These are phyloP conservation scores for Leptinotarsa texana DNA, from an alignment of 1,140 invertebrate species.

Conservation along the genomic window DNA sequence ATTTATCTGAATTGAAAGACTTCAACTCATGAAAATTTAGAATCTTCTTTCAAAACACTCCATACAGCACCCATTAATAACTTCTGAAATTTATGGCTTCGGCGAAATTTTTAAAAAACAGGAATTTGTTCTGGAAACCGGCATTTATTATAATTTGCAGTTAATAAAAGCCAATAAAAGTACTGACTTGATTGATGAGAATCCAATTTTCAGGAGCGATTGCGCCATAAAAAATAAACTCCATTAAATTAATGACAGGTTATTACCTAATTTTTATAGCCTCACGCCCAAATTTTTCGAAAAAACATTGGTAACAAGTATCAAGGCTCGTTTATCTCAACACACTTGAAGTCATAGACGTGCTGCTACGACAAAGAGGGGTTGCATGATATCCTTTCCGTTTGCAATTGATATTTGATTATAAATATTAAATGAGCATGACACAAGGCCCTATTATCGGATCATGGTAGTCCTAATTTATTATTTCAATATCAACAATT, in stretches of 20 bases:
- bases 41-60: too few relatives aligned
- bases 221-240: constrained; percentile 7
- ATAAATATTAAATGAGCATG: too few relatives aligned
- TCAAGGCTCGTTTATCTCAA: constrained; percentile 7
- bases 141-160: constrained; percentile 14
- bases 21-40: too few relatives aligned
- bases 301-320: not conserved
- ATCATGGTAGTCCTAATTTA: too few relatives aligned
- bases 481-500: too few relatives aligned
- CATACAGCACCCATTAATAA: too few relatives aligned
- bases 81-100: not conserved
- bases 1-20: too few relatives aligned
- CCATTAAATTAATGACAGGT: constrained; percentile 15
- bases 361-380: too few relatives aligned
- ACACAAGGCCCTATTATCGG: too few relatives aligned
- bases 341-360: not conserved
- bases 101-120: not conserved
- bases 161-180: constrained; percentile 13
- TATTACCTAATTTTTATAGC: constrained; percentile 21
- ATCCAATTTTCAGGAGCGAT: constrained; percentile 6
- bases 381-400: too few relatives aligned
- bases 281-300: constrained; percentile 5
- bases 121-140: not conserved
- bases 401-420: too few relatives aligned
- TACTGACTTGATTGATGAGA: not conserved